These are phyloP conservation scores for Xerus rutilus DNA, from an alignment of 2,797 vertebrate species.

Conservation along the genomic window DNA sequence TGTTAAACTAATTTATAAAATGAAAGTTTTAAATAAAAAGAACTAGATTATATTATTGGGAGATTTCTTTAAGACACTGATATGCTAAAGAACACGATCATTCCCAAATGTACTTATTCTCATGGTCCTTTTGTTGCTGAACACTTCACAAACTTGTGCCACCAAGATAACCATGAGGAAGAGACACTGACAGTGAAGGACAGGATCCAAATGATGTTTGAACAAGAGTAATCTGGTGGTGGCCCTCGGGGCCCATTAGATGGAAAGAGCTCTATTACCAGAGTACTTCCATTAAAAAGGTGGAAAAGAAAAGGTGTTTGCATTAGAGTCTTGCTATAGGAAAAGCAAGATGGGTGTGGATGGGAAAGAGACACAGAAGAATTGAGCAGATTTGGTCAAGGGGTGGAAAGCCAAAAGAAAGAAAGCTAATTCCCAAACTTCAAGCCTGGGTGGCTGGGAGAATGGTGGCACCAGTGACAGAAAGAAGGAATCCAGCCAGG, in stretches of 20 bases:
- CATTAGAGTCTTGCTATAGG: background rate
- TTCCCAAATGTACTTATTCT: background rate
- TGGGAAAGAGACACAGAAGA: constrained; percentile 32
- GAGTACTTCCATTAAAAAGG: background rate
- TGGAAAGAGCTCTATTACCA: background rate
- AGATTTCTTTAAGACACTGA: background rate
- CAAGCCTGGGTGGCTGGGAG: constrained; percentile 52
- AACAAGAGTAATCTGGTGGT: background rate
- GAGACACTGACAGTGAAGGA: background rate
- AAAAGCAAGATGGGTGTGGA: background rate
- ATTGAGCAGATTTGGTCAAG: constrained; percentile 4
- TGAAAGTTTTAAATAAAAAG: background rate
- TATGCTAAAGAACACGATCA: too few relatives aligned
- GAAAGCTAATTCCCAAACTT: constrained; percentile 62
- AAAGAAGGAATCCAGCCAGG: constrained; percentile 76
- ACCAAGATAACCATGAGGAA: background rate
- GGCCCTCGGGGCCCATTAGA: background rate
- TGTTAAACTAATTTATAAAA: constrained; percentile 15
- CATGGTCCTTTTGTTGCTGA: background rate
- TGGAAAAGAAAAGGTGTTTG: background rate
- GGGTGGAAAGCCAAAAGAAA: constrained; percentile 46
- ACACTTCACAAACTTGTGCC: background rate
- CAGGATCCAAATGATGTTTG: background rate
- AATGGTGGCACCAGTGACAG: constrained; percentile 65
- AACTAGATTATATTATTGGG: background rate